Evolutionary conservation across 1,140 invertebrate genomes (phyloP).

Genomic region (Triops cancriformis): DNA sequence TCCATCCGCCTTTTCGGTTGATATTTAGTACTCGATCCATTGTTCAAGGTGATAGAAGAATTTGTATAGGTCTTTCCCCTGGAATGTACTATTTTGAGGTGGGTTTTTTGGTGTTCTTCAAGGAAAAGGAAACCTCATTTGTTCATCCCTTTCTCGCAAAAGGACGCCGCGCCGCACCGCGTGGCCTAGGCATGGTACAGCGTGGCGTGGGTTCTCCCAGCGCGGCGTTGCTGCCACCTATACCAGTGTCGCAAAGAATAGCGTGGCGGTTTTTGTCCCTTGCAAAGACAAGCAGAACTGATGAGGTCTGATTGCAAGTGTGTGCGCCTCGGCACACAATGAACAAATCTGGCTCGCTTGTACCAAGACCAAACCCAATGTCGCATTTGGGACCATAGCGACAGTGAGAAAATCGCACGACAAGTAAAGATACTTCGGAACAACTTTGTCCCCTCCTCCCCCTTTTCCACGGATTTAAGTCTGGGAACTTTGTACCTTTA

Average conservation of each 20-base stretch:
- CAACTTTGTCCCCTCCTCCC: not conserved
- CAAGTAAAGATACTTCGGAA: not conserved
- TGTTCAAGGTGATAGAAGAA: not conserved
- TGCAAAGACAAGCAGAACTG: constrained; percentile 9
- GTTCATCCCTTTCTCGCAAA: not conserved
- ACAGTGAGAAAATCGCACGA: not conserved
- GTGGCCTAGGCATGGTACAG: no score
- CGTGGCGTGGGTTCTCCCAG: not conserved
- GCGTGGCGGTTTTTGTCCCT: not conserved
- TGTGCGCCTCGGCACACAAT: constrained; percentile 1
- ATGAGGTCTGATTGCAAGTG: not conserved
- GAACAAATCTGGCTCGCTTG: not conserved
- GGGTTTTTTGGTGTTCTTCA: not conserved
- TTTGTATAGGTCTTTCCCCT: not conserved
- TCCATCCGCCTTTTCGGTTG: not conserved
- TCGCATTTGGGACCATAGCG: not conserved
- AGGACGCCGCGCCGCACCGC: not conserved
- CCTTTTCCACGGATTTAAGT: not conserved
- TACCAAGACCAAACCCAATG: not conserved
- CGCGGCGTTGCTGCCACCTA: not conserved
- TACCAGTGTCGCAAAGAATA: not conserved
- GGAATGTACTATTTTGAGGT: constrained; percentile 10
- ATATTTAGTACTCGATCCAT: constrained; percentile 11
- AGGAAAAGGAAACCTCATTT: not conserved
- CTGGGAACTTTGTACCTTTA: not conserved